These are phyloP conservation scores for Dermochelys coriacea DNA, from an alignment of 2,797 vertebrate species.

Conservation along the genomic window DNA sequence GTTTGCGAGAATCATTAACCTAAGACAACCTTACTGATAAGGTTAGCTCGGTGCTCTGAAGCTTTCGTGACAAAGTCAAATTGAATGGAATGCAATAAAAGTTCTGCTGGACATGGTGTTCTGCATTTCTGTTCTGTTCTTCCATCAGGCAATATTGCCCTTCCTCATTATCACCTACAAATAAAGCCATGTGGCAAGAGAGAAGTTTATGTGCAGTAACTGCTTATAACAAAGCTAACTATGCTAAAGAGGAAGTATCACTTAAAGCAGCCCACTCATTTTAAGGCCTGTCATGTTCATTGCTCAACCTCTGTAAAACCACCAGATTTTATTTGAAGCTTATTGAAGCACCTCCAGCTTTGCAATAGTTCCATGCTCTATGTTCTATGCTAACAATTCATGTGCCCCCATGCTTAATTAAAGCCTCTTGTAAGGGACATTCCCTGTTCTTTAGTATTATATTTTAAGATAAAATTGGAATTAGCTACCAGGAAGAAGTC, in stretches of 20 bases:
- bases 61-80: neutral
- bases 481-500: neutral
- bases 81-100: conserved; percentile 43
- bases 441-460: neutral
- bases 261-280: neutral
- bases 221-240: conserved; percentile 14
- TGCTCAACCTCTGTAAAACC: neutral
- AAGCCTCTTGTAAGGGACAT: no score
- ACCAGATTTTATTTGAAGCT: neutral
- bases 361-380: accelerated
- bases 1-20: neutral
- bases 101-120: conserved; percentile 12
- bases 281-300: neutral
- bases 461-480: neutral
- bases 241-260: neutral
- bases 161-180: neutral
- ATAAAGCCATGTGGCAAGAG: neutral
- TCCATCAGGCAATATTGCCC: neutral
- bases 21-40: conserved; percentile 4
- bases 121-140: conserved; percentile 52
- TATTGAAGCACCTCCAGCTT: neutral
- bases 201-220: neutral
- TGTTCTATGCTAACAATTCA: accelerated
- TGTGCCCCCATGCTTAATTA: accelerated
- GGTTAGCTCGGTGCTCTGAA: neutral